phyloP scores from a whole-genome alignment of 2,113 vertebrate species.

The Oryzias melastigma region DNA sequence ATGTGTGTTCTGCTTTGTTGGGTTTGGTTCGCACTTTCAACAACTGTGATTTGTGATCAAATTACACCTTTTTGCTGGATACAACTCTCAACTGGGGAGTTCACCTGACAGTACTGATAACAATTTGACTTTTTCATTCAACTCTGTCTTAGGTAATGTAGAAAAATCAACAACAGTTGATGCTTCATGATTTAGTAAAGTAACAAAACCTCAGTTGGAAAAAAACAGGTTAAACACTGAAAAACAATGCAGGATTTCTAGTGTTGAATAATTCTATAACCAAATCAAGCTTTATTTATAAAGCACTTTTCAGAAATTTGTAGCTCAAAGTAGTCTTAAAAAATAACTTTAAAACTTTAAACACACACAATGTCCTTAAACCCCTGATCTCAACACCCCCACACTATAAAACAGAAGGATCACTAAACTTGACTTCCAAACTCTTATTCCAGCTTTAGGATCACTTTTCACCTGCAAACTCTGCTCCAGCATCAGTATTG shows the following conservation, averaged over 20 bases:
- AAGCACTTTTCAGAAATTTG: too few species aligned
- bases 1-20: conserved; percentile 7
- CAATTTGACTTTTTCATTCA: not conserved
- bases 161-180: not conserved
- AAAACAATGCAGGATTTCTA: not conserved
- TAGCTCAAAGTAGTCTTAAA: too few species aligned
- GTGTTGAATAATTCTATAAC: too few species aligned
- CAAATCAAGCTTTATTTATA: too few species aligned
- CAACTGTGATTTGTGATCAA: conserved; percentile 31
- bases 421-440: too few species aligned
- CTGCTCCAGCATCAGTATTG: too few species aligned
- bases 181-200: not conserved
- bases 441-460: too few species aligned
- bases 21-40: not conserved
- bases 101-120: not conserved
- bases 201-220: not conserved
- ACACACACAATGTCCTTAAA: too few species aligned
- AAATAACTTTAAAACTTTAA: too few species aligned
- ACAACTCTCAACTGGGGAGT: not conserved
- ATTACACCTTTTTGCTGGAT: conserved; percentile 16
- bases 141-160: not conserved
- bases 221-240: not conserved
- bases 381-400: too few species aligned
- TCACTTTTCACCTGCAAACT: too few species aligned
- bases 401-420: too few species aligned